phyloP scores from a whole-genome alignment of 2,888 invertebrate genomes.

The Xiphydria camelus region DNA sequence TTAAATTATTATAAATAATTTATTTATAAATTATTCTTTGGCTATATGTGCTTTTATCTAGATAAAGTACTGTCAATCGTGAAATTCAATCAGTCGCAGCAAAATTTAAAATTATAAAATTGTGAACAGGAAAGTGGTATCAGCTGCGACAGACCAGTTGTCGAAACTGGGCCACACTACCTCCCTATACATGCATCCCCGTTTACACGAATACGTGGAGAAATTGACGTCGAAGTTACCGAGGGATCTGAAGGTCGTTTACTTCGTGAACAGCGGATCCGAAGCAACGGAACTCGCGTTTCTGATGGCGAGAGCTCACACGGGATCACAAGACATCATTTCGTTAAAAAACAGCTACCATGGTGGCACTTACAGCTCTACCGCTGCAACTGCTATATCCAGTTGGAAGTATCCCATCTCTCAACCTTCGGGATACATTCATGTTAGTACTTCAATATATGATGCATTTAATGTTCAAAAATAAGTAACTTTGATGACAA shows the following conservation, averaged over 20 bases:
- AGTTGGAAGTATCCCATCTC: constrained; percentile 79
- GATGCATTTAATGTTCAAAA: no score
- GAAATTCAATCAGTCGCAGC: no score
- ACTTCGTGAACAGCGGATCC: constrained; percentile 94
- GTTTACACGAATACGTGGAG: constrained; percentile 88
- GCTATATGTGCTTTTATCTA: no score
- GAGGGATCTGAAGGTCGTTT: constrained; percentile 84
- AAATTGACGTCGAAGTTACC: constrained; percentile 81
- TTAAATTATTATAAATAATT: no score
- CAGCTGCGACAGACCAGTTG: constrained; percentile 78
- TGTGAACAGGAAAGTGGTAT: constrained; percentile 80
- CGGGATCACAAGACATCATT: constrained; percentile 82
- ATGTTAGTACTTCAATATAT: constrained; percentile 63
- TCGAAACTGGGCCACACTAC: constrained; percentile 89
- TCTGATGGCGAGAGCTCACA: constrained; percentile 82
- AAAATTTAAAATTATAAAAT: no score
- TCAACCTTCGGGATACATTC: constrained; percentile 72
- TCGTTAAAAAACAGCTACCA: constrained; percentile 90
- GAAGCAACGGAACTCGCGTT: constrained; percentile 97
- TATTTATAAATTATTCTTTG: no score
- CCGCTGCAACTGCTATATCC: constrained; percentile 79
- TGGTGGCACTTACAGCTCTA: constrained; percentile 83
- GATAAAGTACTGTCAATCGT: no score
- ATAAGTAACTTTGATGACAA: no score
- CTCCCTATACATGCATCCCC: constrained; percentile 87